A percentile compares a stretch with the other conserved stretches of the same genome.
phyloP scores from a whole-genome alignment of 2,113 vertebrate genomes.

The Malaclemys terrapin region DNA sequence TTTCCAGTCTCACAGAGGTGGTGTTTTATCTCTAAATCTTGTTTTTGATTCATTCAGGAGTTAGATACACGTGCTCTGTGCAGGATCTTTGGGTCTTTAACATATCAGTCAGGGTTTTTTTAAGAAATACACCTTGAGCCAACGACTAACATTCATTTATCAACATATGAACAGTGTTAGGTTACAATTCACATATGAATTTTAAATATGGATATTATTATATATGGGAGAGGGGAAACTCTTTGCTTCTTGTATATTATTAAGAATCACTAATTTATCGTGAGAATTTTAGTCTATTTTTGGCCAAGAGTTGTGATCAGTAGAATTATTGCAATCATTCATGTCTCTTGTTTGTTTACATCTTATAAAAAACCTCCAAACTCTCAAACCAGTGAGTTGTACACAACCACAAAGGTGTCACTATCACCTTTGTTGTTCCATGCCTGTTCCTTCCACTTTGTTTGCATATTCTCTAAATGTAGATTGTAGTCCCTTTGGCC shows the following conservation, averaged over 20 bases:
- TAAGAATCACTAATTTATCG: not conserved
- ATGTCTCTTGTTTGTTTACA: not conserved
- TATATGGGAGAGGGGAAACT: not conserved
- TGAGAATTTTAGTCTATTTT: not conserved
- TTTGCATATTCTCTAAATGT: not conserved
- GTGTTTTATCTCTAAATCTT: constrained; percentile 22
- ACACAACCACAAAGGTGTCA: not conserved
- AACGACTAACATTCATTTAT: not conserved
- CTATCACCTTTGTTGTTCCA: not conserved
- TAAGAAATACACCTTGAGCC: not conserved
- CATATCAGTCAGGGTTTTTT: not conserved
- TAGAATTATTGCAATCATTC: not conserved
- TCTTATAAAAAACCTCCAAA: not conserved
- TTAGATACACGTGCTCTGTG: constrained; percentile 15
- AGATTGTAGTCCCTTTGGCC: not conserved
- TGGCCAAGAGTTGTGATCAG: not conserved
- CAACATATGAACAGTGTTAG: not conserved
- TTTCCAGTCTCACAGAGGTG: not conserved
- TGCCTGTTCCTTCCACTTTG: not conserved
- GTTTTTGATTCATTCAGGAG: not conserved
- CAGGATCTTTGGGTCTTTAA: constrained; percentile 14
- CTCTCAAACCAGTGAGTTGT: not conserved
- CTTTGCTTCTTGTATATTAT: not conserved
- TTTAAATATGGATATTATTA: not conserved
- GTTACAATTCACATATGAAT: not conserved